Base-by-base conservation (phyloP, 2,888 invertebrate genomes). In the Caenorhabditis sp. region DNA sequence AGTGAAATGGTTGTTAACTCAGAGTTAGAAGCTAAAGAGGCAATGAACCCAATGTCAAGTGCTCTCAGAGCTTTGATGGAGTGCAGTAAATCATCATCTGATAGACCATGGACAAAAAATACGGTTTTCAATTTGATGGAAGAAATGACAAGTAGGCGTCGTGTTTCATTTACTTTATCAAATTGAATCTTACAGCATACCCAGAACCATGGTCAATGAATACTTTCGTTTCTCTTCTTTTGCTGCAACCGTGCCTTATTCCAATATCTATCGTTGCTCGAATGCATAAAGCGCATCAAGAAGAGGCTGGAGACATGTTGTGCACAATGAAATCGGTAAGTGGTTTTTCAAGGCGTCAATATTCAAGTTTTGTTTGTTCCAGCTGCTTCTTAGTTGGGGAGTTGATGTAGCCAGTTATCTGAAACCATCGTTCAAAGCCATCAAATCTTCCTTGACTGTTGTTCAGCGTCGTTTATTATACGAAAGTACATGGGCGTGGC, bases 161-260 rank as follows among this genome's bases (percentile, higher is more conserved):
- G 37, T 10, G 31, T 23, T 37, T 59, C 17, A 19, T 5, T 8
- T 3, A 10, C 43, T 49, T 37, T 58, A 1, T 37, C 21, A 31
- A 37, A 17, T 37, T 3, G 14, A 58, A 14, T 21, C n/a, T 58
- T 74, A 1, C 54, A 74, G 73, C 74, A 1, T 74, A 65, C 50
- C 74, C 74, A 50, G 60, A n/a, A 43, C 74, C 74, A 4, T 74
- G 74, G 74, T 74, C 74, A 3, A 74, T 74, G 74, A 74, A 62
- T 21, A 74, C 69, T 12, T 74, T 74, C 37, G 74, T 69, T 8
- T 59, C 74, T 2, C 53, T 74, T 14, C 61, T 67, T 14, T 53
- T 74, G 2, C 58, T 74, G 1, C 61, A 74, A 26, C 69, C 74
- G 19, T 59, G 55, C 8, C 63, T 74, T 2, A 64, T 74, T 50